phyloP scores from a whole-genome alignment of 2,797 vertebrate genomes.

The Enteromius trimaculatus region DNA sequence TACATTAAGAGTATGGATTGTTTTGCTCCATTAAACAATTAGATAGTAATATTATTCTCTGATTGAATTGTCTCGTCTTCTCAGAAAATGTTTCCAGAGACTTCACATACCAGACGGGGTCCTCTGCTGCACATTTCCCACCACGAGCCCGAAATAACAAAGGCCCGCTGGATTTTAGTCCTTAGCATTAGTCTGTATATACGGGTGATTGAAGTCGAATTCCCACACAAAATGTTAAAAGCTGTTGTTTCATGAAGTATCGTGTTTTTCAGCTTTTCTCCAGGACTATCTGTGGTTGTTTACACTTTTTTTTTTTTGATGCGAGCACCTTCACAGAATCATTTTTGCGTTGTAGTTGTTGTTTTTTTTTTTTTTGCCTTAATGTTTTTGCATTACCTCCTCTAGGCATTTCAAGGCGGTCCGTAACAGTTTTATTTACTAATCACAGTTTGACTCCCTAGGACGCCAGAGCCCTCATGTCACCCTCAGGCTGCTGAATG shows the following conservation, averaged over 20 bases:
- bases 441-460: slow-evolving; percentile 68
- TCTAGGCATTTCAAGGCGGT: slow-evolving; percentile 48
- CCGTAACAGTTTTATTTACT: slow-evolving; percentile 65
- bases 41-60: slow-evolving; percentile 58
- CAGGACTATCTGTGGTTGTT: slow-evolving; percentile 6
- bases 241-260: slow-evolving; percentile 14
- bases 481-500: slow-evolving; percentile 49
- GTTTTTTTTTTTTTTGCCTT: slow-evolving; percentile 59
- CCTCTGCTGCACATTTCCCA: slow-evolving; percentile 34
- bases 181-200: neutral
- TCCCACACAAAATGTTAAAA: slow-evolving; percentile 5
- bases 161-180: slow-evolving; percentile 8
- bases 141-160: slow-evolving; percentile 15
- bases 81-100: slow-evolving; percentile 47
- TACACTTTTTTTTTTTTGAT: neutral
- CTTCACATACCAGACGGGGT: slow-evolving; percentile 36
- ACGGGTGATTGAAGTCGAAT: slow-evolving; percentile 12
- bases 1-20: slow-evolving; percentile 55
- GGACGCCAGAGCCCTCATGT: slow-evolving; percentile 61
- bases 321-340: neutral
- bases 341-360: slow-evolving; percentile 27
- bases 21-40: slow-evolving; percentile 59
- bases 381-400: slow-evolving; percentile 68
- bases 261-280: slow-evolving; percentile 36
- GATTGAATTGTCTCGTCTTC: slow-evolving; percentile 56